Evolutionary conservation across 1,140 invertebrate genomes (phyloP), one percentile per base, ranked within the genome.

Genomic region (Lepidurus apus): DNA sequence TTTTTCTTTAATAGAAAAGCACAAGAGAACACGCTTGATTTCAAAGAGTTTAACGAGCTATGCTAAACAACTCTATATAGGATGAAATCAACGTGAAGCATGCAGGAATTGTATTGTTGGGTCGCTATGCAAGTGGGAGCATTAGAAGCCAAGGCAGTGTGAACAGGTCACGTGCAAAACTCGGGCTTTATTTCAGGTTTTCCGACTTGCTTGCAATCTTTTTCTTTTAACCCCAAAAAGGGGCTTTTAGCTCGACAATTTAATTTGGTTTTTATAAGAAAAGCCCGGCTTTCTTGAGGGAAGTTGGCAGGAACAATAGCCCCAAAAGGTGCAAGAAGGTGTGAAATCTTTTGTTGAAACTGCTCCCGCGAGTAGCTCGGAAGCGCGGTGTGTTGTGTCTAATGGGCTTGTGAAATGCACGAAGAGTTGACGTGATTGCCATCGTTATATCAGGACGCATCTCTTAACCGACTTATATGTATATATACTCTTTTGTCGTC

Each of bases 381-480:
- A 65, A 17, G 21, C 53, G 53, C 53, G 53, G 53, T 65, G 53
- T 65, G 53, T 65, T 65, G 53, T 65, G 53, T 65, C 53, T 65
- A 65, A 65, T 65, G 53, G 53, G 53, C 53, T 65, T 65, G 53
- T 65, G 53, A 65, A 65, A 65, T 65, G 53, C 53, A 65, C 53
- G 17, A 65, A 65, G 21, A 65, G 53, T 65, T 65, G 53, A 65
- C 53, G 53, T 65, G 53, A 65, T 65, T 65, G 53, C 53, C 21
- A 7, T 65, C 21, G 53, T 65, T 65, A 65, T 65, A 21, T 65
- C 53, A 21, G 21, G 21, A 65, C 53, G 53, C 53, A 65, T 65
- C 53, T 65, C 21, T 65, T 65, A 7, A 34, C 21, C n/a, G 13
- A n/a, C 53, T 65, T 65, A 34, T 34, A 34, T 34, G 34, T 34